These are phyloP conservation scores for Pheosia tremula DNA, from an alignment of 2,888 invertebrate species.

Conservation along the genomic window DNA sequence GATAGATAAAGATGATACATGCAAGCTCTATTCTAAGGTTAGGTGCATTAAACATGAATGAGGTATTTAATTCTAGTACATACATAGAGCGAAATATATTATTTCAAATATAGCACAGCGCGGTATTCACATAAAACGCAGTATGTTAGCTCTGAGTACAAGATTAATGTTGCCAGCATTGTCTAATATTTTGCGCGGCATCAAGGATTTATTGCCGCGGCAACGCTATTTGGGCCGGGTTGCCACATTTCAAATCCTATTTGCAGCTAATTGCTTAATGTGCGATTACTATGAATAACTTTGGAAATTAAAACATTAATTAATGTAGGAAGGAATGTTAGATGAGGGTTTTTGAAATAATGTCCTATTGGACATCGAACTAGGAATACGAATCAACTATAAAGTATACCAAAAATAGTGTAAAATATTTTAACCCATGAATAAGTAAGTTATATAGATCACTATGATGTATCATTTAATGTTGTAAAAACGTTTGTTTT, in stretches of 20 bases:
- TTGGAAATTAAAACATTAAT: constrained; percentile 3
- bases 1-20: too few species aligned
- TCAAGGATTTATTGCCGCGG: constrained; percentile 41
- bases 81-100: background rate
- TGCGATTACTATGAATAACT: constrained; percentile 6
- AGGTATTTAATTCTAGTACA: too few species aligned
- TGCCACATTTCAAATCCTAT: constrained; percentile 35
- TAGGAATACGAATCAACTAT: background rate
- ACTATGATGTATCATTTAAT: too few species aligned
- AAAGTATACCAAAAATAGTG: background rate
- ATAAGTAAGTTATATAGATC: too few species aligned
- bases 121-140: constrained; percentile 31
- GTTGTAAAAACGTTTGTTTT: too few species aligned
- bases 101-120: constrained; percentile 28
- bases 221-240: constrained; percentile 26
- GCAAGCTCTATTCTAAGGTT: too few species aligned
- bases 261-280: constrained; percentile 39
- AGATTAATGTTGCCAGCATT: constrained; percentile 48
- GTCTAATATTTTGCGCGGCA: constrained; percentile 47
- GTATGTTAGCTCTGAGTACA: constrained; percentile 29
- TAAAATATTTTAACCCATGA: too few species aligned
- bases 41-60: too few species aligned
- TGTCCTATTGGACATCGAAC: background rate
- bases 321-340: background rate
- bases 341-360: background rate